Percentiles rank a stretch among this genome's conserved stretches.
phyloP scores from a whole-genome alignment of 2,113 vertebrate genomes.

The Ctenomys sociabilis region DNA sequence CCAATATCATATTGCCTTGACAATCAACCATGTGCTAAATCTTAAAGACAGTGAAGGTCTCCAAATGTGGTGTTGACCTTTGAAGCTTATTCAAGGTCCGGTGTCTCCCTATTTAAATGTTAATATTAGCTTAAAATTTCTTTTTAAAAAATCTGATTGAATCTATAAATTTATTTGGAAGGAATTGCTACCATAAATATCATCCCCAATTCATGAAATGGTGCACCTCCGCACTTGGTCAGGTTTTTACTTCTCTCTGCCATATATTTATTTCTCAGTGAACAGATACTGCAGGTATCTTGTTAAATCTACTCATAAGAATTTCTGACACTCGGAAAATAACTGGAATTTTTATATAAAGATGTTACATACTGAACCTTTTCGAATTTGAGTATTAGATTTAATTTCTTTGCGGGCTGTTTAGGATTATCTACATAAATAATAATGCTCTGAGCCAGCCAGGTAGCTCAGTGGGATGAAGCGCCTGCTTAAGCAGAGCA shows the following conservation, averaged over 20 bases:
- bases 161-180: not conserved
- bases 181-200: not conserved
- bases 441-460: not conserved
- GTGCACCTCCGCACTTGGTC: not conserved
- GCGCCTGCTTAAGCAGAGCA: no score
- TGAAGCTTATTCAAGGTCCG: not conserved
- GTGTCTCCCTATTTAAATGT: not conserved
- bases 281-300: not conserved
- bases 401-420: not conserved
- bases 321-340: not conserved
- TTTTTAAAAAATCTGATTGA: not conserved
- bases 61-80: not conserved
- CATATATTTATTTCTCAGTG: not conserved
- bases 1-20: not conserved
- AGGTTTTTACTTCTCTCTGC: not conserved
- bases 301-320: slow-evolving; percentile 7
- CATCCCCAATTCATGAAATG: not conserved
- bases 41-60: not conserved
- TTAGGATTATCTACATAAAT: slow-evolving; percentile 28
- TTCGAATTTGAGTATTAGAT: not conserved
- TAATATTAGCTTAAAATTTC: not conserved
- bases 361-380: not conserved
- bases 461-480: no score
- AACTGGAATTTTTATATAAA: not conserved
- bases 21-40: not conserved